phyloP scores from a whole-genome alignment of 2,113 vertebrate species.

The Megaceryle torquata region DNA sequence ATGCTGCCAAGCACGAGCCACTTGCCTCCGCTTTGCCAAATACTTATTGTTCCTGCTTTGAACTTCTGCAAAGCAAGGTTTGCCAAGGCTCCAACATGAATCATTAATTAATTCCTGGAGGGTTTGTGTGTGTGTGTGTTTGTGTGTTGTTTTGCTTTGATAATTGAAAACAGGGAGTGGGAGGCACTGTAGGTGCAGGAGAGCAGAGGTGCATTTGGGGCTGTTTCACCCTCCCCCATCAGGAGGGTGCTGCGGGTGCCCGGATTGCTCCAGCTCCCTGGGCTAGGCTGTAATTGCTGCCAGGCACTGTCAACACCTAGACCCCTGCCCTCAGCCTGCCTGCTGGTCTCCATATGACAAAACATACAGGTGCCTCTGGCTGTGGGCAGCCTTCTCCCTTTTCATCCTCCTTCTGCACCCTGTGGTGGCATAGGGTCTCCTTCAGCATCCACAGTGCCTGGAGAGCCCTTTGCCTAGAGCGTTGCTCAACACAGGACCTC shows the following conservation, averaged over 20 bases:
- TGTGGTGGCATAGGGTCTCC: not conserved
- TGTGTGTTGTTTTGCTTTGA: conserved; percentile 6
- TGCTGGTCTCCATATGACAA: not conserved
- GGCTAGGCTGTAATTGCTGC: not conserved
- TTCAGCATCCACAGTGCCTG: fast-evolving
- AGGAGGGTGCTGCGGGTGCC: not conserved
- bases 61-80: conserved; percentile 16
- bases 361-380: not conserved
- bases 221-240: not conserved
- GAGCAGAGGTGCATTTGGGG: not conserved
- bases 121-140: not conserved
- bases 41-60: conserved; percentile 50
- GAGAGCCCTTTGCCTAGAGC: not conserved
- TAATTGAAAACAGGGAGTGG: not conserved
- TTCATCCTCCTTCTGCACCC: not conserved
- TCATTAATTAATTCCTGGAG: conserved; percentile 61
- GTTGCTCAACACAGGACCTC: not conserved
- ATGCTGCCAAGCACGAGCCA: not conserved
- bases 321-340: not conserved
- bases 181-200: not conserved
- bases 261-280: not conserved
- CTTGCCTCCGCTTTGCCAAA: conserved; percentile 34
- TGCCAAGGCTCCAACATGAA: conserved; percentile 54
- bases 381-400: not conserved
- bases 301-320: not conserved